A percentile compares a stretch with the other conserved stretches of the same genome.
These are phyloP conservation scores for Aphaenogaster floridana DNA, from an alignment of 1,140 invertebrate species.

Conservation along the genomic window DNA sequence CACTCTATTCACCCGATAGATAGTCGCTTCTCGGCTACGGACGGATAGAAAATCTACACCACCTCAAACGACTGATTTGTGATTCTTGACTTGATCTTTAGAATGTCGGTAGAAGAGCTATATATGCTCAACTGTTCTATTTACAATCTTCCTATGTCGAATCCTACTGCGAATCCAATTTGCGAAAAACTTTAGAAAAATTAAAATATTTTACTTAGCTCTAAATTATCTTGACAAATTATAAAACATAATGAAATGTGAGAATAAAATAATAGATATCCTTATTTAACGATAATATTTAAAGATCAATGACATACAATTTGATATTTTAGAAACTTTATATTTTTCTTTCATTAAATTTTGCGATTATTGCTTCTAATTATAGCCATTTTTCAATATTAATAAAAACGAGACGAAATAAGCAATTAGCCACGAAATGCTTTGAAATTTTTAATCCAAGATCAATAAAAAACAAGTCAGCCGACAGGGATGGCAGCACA, in stretches of 20 bases:
- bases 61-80: slow-evolving; percentile 38
- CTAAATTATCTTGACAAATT: not conserved
- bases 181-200: not conserved
- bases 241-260: not conserved
- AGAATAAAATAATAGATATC: not conserved
- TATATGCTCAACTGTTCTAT: slow-evolving; percentile 2
- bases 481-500: slow-evolving; percentile 38
- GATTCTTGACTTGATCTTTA: slow-evolving; percentile 22
- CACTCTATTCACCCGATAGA: slow-evolving; percentile 43
- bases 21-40: slow-evolving; percentile 12
- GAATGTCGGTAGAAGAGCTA: slow-evolving; percentile 10
- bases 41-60: slow-evolving; percentile 53
- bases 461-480: slow-evolving; percentile 27
- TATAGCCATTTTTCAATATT: not conserved
- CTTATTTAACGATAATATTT: not conserved
- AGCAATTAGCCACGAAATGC: slow-evolving; percentile 23
- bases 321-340: not conserved
- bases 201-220: not conserved
- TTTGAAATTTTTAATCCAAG: slow-evolving; percentile 29
- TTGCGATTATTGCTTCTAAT: not conserved
- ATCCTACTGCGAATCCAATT: not conserved
- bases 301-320: not conserved
- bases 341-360: not conserved
- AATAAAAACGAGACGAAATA: not conserved
- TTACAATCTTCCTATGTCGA: not conserved